Percentiles rank a stretch among this genome's conserved stretches.
Evolutionary conservation across 2,797 vertebrate species (phyloP).

Genomic region (Danio tinwini): DNA sequence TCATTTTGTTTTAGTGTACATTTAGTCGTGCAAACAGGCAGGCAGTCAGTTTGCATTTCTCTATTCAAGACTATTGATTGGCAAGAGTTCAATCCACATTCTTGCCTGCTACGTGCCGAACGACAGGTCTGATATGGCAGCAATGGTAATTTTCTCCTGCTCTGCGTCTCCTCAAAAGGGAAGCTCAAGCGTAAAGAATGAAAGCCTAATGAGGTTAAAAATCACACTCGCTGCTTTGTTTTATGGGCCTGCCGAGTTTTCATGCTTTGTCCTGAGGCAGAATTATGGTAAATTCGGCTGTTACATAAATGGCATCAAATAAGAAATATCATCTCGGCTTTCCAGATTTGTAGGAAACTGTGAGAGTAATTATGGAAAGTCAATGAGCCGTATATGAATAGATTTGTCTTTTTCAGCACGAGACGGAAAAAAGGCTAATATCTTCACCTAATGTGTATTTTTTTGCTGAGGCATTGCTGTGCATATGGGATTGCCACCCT

Average conservation of each 20-base stretch:
- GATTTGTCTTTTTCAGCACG: background rate
- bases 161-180: background rate
- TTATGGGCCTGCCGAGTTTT: background rate
- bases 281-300: conserved; percentile 32
- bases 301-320: conserved; percentile 12
- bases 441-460: too few species aligned
- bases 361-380: background rate
- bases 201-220: conserved; percentile 6
- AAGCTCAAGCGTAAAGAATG: conserved; percentile 2
- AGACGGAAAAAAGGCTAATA: too few species aligned
- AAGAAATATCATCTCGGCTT: conserved; percentile 5
- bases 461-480: too few species aligned
- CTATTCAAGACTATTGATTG: background rate
- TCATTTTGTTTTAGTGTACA: too few species aligned
- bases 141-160: background rate
- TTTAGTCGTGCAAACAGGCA: too few species aligned
- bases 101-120: conserved; percentile 6
- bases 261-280: conserved; percentile 15
- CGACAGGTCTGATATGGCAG: background rate
- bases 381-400: background rate
- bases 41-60: background rate
- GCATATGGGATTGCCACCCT: too few species aligned
- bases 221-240: conserved; percentile 15
- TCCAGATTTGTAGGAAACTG: background rate
- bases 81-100: conserved; percentile 27